Evolutionary conservation across 2,888 invertebrate species (phyloP).

Genomic region (Dasypolia templi): DNA sequence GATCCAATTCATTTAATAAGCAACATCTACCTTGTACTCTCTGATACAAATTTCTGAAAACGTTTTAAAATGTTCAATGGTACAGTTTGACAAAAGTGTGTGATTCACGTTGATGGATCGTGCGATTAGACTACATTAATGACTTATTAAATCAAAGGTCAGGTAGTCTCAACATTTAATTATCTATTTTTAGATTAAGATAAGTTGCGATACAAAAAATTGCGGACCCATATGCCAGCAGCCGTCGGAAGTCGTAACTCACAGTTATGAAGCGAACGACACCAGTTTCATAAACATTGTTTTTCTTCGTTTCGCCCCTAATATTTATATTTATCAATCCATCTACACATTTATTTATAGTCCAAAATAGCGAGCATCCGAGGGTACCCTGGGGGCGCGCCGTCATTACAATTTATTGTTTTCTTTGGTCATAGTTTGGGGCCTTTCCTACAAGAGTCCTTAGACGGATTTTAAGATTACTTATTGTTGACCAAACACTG

Average conservation of each 20-base stretch:
- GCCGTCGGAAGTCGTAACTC: slow-evolving; percentile 90
- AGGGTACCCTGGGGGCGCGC: slow-evolving; percentile 87
- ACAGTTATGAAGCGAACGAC: slow-evolving; percentile 90
- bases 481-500: slow-evolving; percentile 74
- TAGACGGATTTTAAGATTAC: slow-evolving; percentile 82
- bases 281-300: slow-evolving; percentile 91
- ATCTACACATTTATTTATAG: slow-evolving; percentile 91
- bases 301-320: slow-evolving; percentile 90
- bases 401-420: slow-evolving; percentile 90
- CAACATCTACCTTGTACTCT: background rate
- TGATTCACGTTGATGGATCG: slow-evolving; percentile 6
- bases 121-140: background rate
- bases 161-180: slow-evolving; percentile 63
- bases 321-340: slow-evolving; percentile 91
- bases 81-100: background rate
- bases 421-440: slow-evolving; percentile 87
- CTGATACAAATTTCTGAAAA: background rate
- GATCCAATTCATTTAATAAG: slow-evolving; percentile 4
- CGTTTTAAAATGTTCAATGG: background rate
- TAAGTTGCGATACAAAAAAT: slow-evolving; percentile 82
- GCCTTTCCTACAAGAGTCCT: slow-evolving; percentile 77
- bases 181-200: slow-evolving; percentile 76
- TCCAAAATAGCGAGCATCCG: slow-evolving; percentile 88
- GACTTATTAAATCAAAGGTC: slow-evolving; percentile 36
- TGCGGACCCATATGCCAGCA: slow-evolving; percentile 87